Evolutionary conservation across 2,797 vertebrate species (phyloP), one percentile per base, ranked within the genome.

Genomic region (Pachyuromys duprasi): DNA sequence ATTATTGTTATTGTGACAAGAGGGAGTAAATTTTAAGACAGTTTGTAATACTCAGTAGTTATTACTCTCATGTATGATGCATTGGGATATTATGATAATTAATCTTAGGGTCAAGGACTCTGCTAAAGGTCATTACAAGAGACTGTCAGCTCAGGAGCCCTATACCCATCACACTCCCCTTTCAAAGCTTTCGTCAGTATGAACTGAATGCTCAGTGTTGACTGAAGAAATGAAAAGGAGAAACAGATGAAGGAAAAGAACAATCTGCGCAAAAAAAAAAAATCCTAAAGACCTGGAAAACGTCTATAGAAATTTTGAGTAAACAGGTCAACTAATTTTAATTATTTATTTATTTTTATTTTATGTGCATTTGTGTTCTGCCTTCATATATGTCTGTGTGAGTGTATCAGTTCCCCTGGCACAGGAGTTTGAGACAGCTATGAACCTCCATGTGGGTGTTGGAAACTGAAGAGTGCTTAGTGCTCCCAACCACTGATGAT

Each of bases 331-430:
- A 95, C 53, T 95, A 90, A 88, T 96, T 97, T 96, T 87, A 97
- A 75, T 97, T 89, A 97, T 94, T 53, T 89, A 97, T 94, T 53
- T 97, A 55, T 96, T 93, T 93, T 97, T 98, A 80, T 89, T 97
- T 95, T 57, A 18, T 57, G 55, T 57, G 55, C 14, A 57, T 18
- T 57, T 15, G 55, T 57, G 55, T 57, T 17, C 17, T 57, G 55
- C 55, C 55, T 57, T 15, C 55, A 57, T 57, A 18, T 57, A 57
- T 57, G 55, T 18, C 55, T 57, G 55, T 18, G 55, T 57, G 55
- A 18, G 55, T 15, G 55, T 57, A 18, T 57, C 55, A 57, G 55
- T 4, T 57, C 55, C 55, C 55, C 13, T 57, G 55, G 55, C 17
- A 57, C 55, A 17, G 55, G 17, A 57, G 55, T 57, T 57, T 5